Conservation (phyloP, 2,113 vertebrate genomes). For the Archilochus colubris region DNA sequence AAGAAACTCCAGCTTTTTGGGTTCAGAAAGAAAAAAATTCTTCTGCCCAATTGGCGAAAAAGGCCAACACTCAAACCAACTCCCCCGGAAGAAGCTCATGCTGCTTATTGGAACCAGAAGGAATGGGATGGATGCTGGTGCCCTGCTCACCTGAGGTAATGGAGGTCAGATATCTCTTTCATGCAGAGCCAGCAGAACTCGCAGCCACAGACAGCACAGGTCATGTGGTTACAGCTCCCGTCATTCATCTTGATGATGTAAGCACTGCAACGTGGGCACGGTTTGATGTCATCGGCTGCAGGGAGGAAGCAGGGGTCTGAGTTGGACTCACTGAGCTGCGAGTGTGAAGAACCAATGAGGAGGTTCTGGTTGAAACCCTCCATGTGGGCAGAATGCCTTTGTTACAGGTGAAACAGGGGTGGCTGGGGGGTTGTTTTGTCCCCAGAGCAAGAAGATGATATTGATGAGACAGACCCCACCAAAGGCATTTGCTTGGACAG, state of each 20-base stretch:
- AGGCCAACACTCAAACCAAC: rapidly evolving
- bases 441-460: background rate
- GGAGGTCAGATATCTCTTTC: constrained; percentile 99
- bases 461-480: background rate
- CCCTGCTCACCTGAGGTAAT: constrained; percentile 94
- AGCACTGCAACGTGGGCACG: constrained; percentile 94
- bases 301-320: background rate
- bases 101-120: too few species aligned
- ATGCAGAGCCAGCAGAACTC: constrained; percentile 99
- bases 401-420: rapidly evolving
- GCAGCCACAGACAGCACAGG: constrained; percentile 95
- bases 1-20: background rate
- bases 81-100: background rate
- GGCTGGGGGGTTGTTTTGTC: background rate
- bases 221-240: constrained; percentile 99
- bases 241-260: constrained; percentile 99
- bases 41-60: rapidly evolving
- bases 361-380: rapidly evolving
- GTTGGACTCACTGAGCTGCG: background rate
- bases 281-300: constrained; percentile 95
- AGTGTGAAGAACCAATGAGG: rapidly evolving
- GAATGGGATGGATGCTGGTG: background rate
- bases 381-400: rapidly evolving
- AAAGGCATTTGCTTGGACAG: background rate
- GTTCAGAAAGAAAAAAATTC: background rate